phyloP scores from a whole-genome alignment of 2,888 invertebrate species.

The Bursaphelenchus okinawaensis region DNA sequence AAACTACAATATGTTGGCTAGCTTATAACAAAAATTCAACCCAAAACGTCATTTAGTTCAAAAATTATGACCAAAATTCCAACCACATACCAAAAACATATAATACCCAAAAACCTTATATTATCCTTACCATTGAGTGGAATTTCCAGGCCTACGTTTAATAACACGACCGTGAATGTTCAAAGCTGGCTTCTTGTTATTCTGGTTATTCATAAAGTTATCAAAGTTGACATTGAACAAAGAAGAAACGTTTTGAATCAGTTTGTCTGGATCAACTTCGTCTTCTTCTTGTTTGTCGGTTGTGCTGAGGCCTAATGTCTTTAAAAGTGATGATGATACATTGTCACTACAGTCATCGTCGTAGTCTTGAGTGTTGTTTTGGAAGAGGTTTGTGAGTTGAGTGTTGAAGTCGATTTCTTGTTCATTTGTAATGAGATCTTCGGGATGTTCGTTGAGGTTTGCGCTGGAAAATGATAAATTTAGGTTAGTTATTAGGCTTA shows the following conservation, averaged over 20 bases:
- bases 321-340: slow-evolving; percentile 11
- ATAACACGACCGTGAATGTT: neutral
- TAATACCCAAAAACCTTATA: no score
- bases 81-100: no score
- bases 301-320: slow-evolving; percentile 4
- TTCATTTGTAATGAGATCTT: neutral
- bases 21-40: no score
- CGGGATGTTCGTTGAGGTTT: slow-evolving; percentile 17
- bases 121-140: neutral
- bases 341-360: slow-evolving; percentile 18
- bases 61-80: no score
- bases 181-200: neutral
- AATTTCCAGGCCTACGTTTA: neutral
- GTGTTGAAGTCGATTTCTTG: neutral
- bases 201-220: neutral
- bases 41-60: no score
- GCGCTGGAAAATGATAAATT: neutral
- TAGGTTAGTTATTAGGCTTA: no score
- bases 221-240: slow-evolving; percentile 7
- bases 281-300: neutral
- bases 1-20: no score
- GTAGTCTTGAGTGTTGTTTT: slow-evolving; percentile 6
- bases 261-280: neutral
- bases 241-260: slow-evolving; percentile 10
- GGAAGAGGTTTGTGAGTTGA: slow-evolving; percentile 25